Conservation (phyloP, 2,797 vertebrate genomes). For the Takifugu rubripes region DNA sequence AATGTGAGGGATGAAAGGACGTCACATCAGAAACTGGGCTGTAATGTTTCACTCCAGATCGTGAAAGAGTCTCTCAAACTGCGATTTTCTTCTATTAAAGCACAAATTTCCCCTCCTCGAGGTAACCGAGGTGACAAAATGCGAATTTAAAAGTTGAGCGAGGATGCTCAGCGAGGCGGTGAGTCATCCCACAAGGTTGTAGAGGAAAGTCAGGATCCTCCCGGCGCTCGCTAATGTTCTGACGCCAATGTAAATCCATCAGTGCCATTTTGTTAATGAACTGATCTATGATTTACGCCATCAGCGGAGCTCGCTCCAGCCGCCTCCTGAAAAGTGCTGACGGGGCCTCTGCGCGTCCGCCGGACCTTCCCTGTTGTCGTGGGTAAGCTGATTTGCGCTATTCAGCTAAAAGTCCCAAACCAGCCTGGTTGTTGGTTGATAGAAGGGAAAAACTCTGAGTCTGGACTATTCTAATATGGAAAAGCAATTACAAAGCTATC, state of each 20-base stretch:
- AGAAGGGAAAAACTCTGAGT: conserved; percentile 28
- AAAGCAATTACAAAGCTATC: neutral
- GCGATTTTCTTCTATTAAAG: no score
- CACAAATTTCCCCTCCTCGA: neutral
- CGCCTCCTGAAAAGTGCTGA: conserved; percentile 56
- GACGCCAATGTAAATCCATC: conserved; percentile 66
- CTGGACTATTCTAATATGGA: conserved; percentile 11
- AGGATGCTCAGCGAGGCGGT: conserved; percentile 39
- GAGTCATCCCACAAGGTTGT: conserved; percentile 55
- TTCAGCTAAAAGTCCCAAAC: conserved; percentile 59
- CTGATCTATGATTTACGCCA: conserved; percentile 68
- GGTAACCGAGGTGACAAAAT: conserved; percentile 38
- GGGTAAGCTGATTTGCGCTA: conserved; percentile 56
- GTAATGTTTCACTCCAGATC: conserved; percentile 5
- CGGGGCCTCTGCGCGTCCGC: conserved; percentile 26
- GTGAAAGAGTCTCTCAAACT: conserved; percentile 14
- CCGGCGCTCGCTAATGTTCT: conserved; percentile 53
- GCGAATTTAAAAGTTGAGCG: conserved; percentile 49
- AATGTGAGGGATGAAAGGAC: conserved; percentile 1
- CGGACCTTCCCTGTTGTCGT: conserved; percentile 54
- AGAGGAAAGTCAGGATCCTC: conserved; percentile 47
- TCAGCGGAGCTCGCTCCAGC: conserved; percentile 51
- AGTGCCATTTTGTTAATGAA: conserved; percentile 69
- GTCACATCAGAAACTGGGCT: neutral
- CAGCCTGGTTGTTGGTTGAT: conserved; percentile 49